Evolutionary conservation across 2,888 invertebrate species (phyloP), one percentile per base, ranked within the genome.

Genomic region (Thera britannica): DNA sequence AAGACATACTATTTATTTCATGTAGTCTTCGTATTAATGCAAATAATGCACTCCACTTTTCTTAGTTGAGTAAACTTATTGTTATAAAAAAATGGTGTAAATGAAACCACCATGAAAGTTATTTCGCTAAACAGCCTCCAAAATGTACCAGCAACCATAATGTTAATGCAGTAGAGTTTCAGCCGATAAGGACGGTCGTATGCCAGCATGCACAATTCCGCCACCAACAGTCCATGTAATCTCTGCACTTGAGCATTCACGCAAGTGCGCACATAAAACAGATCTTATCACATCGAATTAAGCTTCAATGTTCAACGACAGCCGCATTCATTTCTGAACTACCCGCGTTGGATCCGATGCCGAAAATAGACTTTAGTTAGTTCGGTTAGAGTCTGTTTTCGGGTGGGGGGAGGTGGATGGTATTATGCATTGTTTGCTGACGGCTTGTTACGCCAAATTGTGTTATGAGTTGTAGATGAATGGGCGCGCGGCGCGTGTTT

Each of bases 381-480:
- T 62, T 48, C 56, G 6, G 35, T 63, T 72, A 72, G 59, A 63
- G 72, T 68, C 48, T 34, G 35, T 58, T 71, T 67, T 72, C n/a
- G 64, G 23, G 8, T 61, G 64, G 12, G 34, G 7, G 35, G 8
- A 3, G 49, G 12, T 70, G 71, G 71, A 73, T 57, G 71, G 70
- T 59, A 69, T 72, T 72, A 71, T 75, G 76, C 76, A 70, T 73
- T 76, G 75, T 75, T 76, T 75, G 72, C 73, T 57, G 71, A 71
- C 70, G 72, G 74, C 75, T 76, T 73, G 76, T 76, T 75, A 73
- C 72, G 70, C 75, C 72, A 72, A 76, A 75, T 75, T 76, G 75
- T 75, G 67, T 73, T 73, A 71, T 74, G 75, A 76, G 72, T 73
- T 72, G 72, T 72, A 71, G 71, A 75, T 72, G 74, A 73, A 73